phyloP scores from a whole-genome alignment of 2,888 invertebrate genomes.

The Drosophila melanosoma region DNA sequence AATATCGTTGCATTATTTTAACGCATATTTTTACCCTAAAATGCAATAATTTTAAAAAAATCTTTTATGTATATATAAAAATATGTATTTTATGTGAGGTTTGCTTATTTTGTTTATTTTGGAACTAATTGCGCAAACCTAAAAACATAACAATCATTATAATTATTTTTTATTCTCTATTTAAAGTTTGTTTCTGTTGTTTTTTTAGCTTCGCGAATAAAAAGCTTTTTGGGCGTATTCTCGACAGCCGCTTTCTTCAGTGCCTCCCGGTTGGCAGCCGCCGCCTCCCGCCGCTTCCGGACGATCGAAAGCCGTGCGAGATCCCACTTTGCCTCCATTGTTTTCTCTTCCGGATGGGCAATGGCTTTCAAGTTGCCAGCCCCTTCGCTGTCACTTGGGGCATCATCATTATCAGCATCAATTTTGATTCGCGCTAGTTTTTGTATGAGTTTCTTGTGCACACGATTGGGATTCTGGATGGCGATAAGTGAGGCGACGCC shows the following conservation, averaged over 20 bases:
- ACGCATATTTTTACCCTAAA: neutral
- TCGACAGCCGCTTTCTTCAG: conserved; percentile 90
- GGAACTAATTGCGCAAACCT: neutral
- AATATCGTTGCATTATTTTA: neutral
- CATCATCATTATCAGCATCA: conserved; percentile 48
- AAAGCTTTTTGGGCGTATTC: conserved; percentile 43
- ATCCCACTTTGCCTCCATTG: conserved; percentile 97
- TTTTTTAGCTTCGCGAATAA: neutral
- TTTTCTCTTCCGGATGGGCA: conserved; percentile 94
- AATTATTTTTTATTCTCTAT: neutral
- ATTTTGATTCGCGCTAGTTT: conserved; percentile 85
- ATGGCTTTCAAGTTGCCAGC: neutral
- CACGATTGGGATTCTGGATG: conserved; percentile 97
- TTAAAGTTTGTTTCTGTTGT: neutral
- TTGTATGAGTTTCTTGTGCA: conserved; percentile 92
- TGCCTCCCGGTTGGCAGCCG: conserved; percentile 94
- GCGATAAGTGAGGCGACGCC: conserved; percentile 93
- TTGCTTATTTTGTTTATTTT: neutral
- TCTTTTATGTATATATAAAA: neutral
- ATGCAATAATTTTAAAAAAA: neutral
- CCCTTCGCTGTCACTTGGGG: conserved; percentile 15
- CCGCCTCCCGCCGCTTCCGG: conserved; percentile 97
- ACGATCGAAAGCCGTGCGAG: conserved; percentile 97
- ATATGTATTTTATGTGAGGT: neutral
- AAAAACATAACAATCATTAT: neutral